Base-by-base conservation (phyloP, 1,140 invertebrate genomes). In the Aphelenchoides avenae region DNA sequence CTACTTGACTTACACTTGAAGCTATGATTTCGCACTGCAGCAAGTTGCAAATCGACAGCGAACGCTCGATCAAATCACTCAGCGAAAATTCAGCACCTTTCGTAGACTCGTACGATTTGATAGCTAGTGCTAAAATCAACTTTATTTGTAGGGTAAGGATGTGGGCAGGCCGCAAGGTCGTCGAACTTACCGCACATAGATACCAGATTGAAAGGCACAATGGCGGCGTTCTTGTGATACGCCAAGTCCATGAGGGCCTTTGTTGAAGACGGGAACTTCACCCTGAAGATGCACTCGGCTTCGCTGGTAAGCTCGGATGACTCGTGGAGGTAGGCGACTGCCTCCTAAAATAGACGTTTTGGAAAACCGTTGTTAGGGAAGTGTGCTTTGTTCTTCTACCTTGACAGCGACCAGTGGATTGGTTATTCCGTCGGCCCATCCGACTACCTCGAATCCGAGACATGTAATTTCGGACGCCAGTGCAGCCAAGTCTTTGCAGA, bases 211-310 rank as follows among this genome's bases (percentile, higher is more conserved):
- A 49, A 59, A n/a, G 42, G 40, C 20, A 43, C 29, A 2, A 59
- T 20, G 6, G 40, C 26, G 20, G n/a, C 49, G 57, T 59, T 46
- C 26, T 61, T 61, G 11, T 46, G 58, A 52, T 61, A 61, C 18
- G 61, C 62, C 5, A 61, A 22, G 11, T 20, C 40, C 11, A 57
- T 40, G 31, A 2, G 56, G 15, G 50, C n/a, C 27, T 52, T n/a
- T n/a, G n/a, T n/a, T n/a, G n/a, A n/a, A n/a, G n/a, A n/a, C n/a
- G n/a, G n/a, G n/a, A n/a, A n/a, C n/a, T n/a, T n/a, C n/a, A n/a
- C n/a, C n/a, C n/a, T n/a, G n/a, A n/a, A n/a, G n/a, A n/a, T n/a
- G n/a, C n/a, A n/a, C n/a, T n/a, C n/a, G n/a, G n/a, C n/a, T n/a
- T n/a, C n/a, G n/a, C n/a, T n/a, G n/a, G n/a, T n/a, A n/a, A n/a